phyloP scores from a whole-genome alignment of 2,113 vertebrate species.

The Prionailurus viverrinus region DNA sequence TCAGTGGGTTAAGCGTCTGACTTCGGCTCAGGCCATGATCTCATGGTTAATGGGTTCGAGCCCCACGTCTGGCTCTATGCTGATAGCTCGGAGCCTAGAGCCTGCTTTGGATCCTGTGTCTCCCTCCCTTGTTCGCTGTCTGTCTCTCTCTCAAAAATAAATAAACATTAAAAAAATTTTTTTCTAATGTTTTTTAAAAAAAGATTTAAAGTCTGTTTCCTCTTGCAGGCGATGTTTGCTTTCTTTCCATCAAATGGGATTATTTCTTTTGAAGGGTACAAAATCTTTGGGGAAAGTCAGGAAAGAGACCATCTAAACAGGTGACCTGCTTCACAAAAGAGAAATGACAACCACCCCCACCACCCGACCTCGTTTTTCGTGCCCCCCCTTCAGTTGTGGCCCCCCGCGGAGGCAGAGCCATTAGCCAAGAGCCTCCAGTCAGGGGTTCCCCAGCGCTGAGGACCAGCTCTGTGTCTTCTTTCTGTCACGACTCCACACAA shows the following conservation, averaged over 20 bases:
- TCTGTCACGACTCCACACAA: not conserved
- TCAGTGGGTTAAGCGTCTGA: too few relatives aligned
- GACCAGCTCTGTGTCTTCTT: too few relatives aligned
- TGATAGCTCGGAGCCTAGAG: too few relatives aligned
- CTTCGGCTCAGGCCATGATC: too few relatives aligned
- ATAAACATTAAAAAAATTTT: too few relatives aligned
- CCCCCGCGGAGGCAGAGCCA: accelerated
- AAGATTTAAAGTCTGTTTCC: not conserved
- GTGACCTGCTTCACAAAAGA: not conserved
- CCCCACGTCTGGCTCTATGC: too few relatives aligned
- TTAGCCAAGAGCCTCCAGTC: not conserved
- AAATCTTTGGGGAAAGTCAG: not conserved
- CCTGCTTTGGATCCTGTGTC: too few relatives aligned
- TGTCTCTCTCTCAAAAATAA: too few relatives aligned
- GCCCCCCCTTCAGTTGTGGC: not conserved
- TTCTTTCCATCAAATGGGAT: not conserved
- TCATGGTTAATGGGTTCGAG: too few relatives aligned
- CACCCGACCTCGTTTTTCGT: accelerated
- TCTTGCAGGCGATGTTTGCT: not conserved
- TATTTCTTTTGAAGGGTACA: not conserved
- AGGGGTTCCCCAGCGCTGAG: not conserved
- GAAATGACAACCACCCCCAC: not conserved
- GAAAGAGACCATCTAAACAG: not conserved
- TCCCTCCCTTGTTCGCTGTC: too few relatives aligned
- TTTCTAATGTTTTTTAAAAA: not conserved